phyloP scores from a whole-genome alignment of 1,140 invertebrate genomes.

The Aphis gossypii region DNA sequence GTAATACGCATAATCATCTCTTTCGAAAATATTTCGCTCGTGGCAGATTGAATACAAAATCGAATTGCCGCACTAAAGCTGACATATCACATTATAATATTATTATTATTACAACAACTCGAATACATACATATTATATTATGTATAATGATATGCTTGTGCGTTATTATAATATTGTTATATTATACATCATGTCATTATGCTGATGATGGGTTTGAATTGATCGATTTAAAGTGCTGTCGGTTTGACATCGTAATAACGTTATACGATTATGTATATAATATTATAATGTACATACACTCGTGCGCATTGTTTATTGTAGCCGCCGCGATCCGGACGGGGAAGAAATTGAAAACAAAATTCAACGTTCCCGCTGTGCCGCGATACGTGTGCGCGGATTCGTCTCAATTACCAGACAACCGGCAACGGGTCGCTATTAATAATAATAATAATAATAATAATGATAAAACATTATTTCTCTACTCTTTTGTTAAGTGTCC shows the following conservation, averaged over 20 bases:
- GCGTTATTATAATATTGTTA: not conserved
- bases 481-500: constrained; percentile 42
- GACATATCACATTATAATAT: not conserved
- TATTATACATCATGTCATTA: not conserved
- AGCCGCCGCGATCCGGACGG: not conserved
- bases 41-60: not conserved
- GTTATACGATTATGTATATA: not conserved
- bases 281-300: not conserved
- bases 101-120: not conserved
- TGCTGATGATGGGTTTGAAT: not conserved
- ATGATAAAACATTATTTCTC: constrained; percentile 41
- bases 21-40: not conserved
- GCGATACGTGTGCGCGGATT: not conserved
- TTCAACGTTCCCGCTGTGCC: not conserved
- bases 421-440: constrained; percentile 33
- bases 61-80: not conserved
- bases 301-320: not conserved
- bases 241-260: not conserved
- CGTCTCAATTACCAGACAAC: constrained; percentile 31
- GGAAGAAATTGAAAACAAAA: constrained; percentile 24
- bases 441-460: constrained; percentile 28
- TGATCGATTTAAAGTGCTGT: not conserved
- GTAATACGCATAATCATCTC: not conserved
- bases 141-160: not conserved
- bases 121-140: not conserved